phyloP scores from a whole-genome alignment of 1,140 invertebrate species.

The Nephila pilipes region DNA sequence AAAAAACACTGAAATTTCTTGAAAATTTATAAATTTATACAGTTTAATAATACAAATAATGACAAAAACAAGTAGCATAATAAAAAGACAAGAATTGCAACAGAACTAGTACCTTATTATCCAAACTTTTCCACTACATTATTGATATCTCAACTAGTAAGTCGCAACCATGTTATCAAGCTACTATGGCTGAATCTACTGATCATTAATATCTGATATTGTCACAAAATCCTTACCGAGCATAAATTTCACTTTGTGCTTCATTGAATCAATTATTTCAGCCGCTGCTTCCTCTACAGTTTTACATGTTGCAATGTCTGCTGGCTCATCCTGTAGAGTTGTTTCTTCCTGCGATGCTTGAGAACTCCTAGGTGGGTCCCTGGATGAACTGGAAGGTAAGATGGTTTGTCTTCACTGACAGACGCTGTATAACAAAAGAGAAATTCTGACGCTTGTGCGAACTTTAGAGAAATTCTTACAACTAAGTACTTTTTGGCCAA shows the following conservation, averaged over 20 bases:
- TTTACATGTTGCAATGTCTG: not conserved
- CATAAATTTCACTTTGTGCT: conserved; percentile 58
- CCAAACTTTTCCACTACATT: no score
- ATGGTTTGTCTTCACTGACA: conserved; percentile 71
- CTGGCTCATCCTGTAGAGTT: not conserved
- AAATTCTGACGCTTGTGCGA: conserved; percentile 72
- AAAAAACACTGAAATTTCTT: no score
- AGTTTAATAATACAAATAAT: no score
- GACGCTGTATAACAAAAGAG: conserved; percentile 72
- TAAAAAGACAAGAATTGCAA: no score
- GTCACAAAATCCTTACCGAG: conserved; percentile 34
- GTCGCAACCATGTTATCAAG: not conserved
- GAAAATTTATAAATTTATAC: no score
- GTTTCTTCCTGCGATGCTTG: not conserved
- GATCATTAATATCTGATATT: not conserved
- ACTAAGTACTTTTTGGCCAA: conserved; percentile 18
- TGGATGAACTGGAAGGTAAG: conserved; percentile 69
- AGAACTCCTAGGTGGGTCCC: not conserved
- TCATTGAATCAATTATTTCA: not conserved
- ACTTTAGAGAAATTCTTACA: conserved; percentile 53
- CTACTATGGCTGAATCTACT: not conserved
- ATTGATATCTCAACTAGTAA: no score
- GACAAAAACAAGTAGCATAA: no score
- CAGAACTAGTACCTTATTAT: no score
- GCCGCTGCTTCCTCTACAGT: not conserved